A percentile compares a stretch with the other conserved stretches of the same genome.
These are phyloP conservation scores for Periophthalmus magnuspinnatus DNA, from an alignment of 2,797 vertebrate species.

Conservation along the genomic window DNA sequence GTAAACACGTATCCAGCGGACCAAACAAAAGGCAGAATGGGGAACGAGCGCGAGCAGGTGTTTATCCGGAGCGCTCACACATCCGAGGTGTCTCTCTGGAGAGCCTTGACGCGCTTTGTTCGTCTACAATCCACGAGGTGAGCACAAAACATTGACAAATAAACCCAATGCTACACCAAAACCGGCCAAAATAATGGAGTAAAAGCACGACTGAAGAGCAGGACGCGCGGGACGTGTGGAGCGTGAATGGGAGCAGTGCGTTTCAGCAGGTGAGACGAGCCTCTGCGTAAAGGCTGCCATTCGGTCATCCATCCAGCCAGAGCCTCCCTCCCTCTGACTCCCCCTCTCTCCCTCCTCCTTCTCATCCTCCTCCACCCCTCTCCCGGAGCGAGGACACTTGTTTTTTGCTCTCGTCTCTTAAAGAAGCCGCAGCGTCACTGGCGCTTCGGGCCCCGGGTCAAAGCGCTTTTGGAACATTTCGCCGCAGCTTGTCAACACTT, in stretches of 20 bases:
- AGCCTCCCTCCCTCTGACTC: conserved; percentile 24
- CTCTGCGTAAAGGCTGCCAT: conserved; percentile 79
- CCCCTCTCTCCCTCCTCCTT: background rate
- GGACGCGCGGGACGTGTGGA: conserved; percentile 54
- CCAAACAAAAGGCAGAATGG: conserved; percentile 21
- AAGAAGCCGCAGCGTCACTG: conserved; percentile 73
- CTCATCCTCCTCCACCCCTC: conserved; percentile 13
- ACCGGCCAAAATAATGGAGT: conserved; percentile 16
- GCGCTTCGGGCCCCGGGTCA: conserved; percentile 1
- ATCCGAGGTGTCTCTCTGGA: conserved; percentile 67
- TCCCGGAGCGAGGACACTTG: conserved; percentile 56
- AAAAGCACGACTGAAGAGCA: conserved; percentile 22
- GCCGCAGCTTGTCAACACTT: background rate
- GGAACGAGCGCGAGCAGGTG: conserved; percentile 4
- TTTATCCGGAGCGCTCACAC: conserved; percentile 60
- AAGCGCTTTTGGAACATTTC: conserved; percentile 15
- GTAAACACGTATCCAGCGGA: conserved; percentile 40
- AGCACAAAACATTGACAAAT: conserved; percentile 37
- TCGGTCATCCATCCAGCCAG: conserved; percentile 73
- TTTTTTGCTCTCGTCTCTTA: conserved; percentile 72
- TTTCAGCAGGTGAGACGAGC: conserved; percentile 81
- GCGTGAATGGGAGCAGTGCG: conserved; percentile 74
- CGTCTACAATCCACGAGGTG: conserved; percentile 49
- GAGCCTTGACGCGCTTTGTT: conserved; percentile 64
- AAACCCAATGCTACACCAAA: conserved; percentile 25